Evolutionary conservation across 2,113 vertebrate genomes (phyloP), one percentile per base, ranked within the genome.

Genomic region (Callocephalon fimbriatum): DNA sequence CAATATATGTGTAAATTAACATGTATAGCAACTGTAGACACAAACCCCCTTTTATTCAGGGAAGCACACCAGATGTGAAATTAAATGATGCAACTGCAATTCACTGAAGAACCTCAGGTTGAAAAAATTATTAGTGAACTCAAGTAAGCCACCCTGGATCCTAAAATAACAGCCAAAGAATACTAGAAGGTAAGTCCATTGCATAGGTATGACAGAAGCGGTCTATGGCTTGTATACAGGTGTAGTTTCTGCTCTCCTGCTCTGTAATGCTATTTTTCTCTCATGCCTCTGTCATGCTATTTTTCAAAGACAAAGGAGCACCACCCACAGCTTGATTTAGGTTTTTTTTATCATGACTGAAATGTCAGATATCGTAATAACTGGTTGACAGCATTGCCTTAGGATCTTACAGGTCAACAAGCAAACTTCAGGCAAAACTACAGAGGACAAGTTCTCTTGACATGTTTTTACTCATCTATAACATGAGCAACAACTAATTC

Each of bases 1-100:
- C 10, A 20, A 56, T 38, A 50, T 17, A n/a, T 0, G 0, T 40
- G 0, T 25, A 58, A 80, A 4, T 51, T 65, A 68, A 62, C 1
- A 5, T 9, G 5, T 27, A 26, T 6, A 86, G 63, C 29, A 75
- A 61, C 31, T 86, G 58, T 19, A 63, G 35, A 58, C 7, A 70
- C 1, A 3, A 88, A n/a, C 0, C 12, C 27, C 15, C 35, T 82
- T 48, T 54, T 37, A 74, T 44, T 71, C 47, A 80, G 31, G 26
- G 27, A 95, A 73, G 17, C 12, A 38, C 0, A 0, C 7, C 56
- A 79, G 32, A 4, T 70, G 5, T 8, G 32, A 86, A 90, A 63
- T 44, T 48, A 77, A 86, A 76, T 45, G 42, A 94, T 50, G 12
- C 35, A 80, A 71, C 25, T 31, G 2, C 12, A 61, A 70, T 8